Base-by-base conservation (phyloP, 2,113 vertebrate species). In the Ammospiza nelsoni region DNA sequence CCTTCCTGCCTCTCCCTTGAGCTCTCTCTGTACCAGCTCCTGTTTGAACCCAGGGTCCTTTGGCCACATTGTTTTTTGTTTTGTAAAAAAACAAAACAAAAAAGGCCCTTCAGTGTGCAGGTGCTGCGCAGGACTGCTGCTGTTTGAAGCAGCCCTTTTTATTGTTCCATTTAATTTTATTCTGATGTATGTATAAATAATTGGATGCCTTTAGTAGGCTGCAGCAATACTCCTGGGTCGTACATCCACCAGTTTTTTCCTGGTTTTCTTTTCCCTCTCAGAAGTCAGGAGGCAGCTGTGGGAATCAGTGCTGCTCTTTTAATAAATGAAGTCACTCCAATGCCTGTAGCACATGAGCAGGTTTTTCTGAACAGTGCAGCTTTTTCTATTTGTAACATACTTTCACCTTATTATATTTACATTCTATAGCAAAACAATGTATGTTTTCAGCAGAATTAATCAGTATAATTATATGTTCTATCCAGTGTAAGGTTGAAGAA, bases 401-500 rank as follows among this genome's bases (percentile, higher is more conserved):
- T 87, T 90, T 69, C 83, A 65, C 87, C 74, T 92, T 87, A 58
- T 41, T 82, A 52, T 96, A 94, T 96, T 97, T 96, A 95, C 81
- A 69, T 91, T 96, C 85, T 94, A 54, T 90, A 91, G 89, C 74
- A 94, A 94, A 97, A 95, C 92, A 84, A 61, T 71, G 67, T n/a
- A 55, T 91, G 85, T 95, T 96, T 97, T 95, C 82, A 96, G 91
- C 84, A 93, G 83, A 93, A 94, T 93, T 91, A 96, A 97, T 96
- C 94, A 95, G 85, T 59, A 5, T 92, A 95, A 96, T 96, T 96
- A 96, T 29, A 51, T 65, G 75, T 94, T 89, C 92, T 95, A 95
- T 90, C 62, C 90, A 94, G 5, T 74, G 90, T 94, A 79, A 49
- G 77, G 90, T 90, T 19, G 24, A 95, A 89, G 62, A 72, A 57